phyloP scores from a whole-genome alignment of 2,888 invertebrate genomes.

The Agonopterix arenella region DNA sequence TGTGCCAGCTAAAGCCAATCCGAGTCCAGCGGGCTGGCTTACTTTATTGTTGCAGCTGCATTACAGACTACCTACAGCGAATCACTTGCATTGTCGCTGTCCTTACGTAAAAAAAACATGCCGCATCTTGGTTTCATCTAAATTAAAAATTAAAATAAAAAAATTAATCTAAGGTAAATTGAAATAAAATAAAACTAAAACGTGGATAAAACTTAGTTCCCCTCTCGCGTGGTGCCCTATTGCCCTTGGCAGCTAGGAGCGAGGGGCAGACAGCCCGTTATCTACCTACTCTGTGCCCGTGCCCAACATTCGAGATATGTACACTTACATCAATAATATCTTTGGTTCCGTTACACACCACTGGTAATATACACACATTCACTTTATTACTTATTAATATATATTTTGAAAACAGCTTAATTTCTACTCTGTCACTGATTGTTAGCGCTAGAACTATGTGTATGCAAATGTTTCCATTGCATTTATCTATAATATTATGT shows the following conservation, averaged over 20 bases:
- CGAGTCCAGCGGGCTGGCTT: too few species aligned
- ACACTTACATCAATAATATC: conserved; percentile 24
- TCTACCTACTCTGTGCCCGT: conserved; percentile 14
- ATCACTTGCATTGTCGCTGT: too few species aligned
- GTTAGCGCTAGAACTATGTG: not conserved
- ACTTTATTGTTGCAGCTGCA: too few species aligned
- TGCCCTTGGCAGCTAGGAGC: conserved; percentile 8
- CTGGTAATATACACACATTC: not conserved
- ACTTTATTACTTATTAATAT: not conserved
- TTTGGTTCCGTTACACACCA: conserved; percentile 20
- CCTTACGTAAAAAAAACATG: too few species aligned
- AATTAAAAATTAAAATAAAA: too few species aligned
- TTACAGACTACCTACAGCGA: too few species aligned
- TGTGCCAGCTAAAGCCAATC: too few species aligned
- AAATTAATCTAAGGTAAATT: too few species aligned
- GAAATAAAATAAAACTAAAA: too few species aligned
- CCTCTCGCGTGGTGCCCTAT: conserved; percentile 22
- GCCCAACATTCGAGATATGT: conserved; percentile 31
- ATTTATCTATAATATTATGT: too few species aligned
- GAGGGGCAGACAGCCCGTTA: conserved; percentile 3
- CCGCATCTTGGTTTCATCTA: too few species aligned
- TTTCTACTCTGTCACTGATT: not conserved
- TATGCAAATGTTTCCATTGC: too few species aligned
- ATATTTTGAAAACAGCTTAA: conserved; percentile 1
- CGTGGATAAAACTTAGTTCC: conserved; percentile 9